Conservation (phyloP, 2,888 invertebrate species). For the Caradrina kadenii region DNA sequence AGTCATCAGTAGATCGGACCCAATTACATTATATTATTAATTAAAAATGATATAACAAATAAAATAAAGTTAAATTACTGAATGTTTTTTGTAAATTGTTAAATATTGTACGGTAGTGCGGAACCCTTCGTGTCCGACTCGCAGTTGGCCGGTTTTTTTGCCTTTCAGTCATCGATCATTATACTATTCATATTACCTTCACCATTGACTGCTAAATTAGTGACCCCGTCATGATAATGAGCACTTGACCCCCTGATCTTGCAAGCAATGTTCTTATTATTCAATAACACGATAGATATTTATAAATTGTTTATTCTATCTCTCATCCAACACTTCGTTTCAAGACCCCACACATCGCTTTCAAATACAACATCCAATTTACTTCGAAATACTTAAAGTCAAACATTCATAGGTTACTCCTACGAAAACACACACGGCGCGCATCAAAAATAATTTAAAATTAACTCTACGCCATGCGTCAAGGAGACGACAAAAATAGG, state of each 20-base stretch:
- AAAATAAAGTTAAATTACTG: too few relatives aligned
- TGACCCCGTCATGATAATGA: slow-evolving; percentile 30
- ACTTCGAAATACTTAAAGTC: slow-evolving; percentile 58
- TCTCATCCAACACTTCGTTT: slow-evolving; percentile 12
- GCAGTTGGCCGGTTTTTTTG: background rate
- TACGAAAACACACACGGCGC: slow-evolving; percentile 72
- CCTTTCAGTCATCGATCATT: slow-evolving; percentile 38
- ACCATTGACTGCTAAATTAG: slow-evolving; percentile 47
- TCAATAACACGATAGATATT: slow-evolving; percentile 3
- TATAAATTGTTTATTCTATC: slow-evolving; percentile 1
- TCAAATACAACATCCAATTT: slow-evolving; percentile 54
- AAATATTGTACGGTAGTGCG: too few relatives aligned
- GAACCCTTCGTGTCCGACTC: too few relatives aligned
- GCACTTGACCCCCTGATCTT: slow-evolving; percentile 48
- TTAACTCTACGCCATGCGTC: slow-evolving; percentile 76
- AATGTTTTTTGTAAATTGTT: too few relatives aligned
- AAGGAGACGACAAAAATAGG: slow-evolving; percentile 71
- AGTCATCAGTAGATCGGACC: too few relatives aligned
- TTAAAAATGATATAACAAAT: too few relatives aligned
- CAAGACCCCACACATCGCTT: slow-evolving; percentile 59
- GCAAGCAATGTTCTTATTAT: slow-evolving; percentile 3
- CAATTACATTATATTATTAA: too few relatives aligned
- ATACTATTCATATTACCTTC: slow-evolving; percentile 14
- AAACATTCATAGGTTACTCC: slow-evolving; percentile 57
- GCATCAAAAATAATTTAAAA: slow-evolving; percentile 86